Percentiles rank a stretch among this genome's conserved stretches.
phyloP scores from a whole-genome alignment of 2,113 vertebrate genomes.

The Pollachius pollachius region DNA sequence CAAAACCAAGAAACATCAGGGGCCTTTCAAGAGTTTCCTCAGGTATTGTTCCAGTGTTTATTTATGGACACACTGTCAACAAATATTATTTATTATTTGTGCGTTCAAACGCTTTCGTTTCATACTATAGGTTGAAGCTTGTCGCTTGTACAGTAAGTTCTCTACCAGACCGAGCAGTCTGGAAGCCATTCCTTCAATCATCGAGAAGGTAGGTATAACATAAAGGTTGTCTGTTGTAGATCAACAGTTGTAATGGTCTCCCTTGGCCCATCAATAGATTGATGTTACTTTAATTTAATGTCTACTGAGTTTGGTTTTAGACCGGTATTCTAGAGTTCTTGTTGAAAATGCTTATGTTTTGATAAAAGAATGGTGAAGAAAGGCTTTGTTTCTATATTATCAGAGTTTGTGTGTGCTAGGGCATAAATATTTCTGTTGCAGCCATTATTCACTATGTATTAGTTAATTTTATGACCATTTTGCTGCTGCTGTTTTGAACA shows the following conservation, averaged over 20 bases:
- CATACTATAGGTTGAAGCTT: constrained; percentile 86
- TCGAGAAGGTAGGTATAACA: constrained; percentile 85
- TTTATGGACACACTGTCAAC: background rate
- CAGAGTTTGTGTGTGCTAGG: too few relatives aligned
- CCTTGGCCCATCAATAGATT: too few relatives aligned
- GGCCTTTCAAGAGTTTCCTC: constrained; percentile 96
- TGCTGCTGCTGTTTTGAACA: too few relatives aligned
- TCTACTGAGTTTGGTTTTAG: too few relatives aligned
- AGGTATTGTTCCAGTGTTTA: constrained; percentile 71
- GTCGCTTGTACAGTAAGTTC: constrained; percentile 91
- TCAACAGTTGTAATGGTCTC: too few relatives aligned
- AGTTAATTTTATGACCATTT: too few relatives aligned
- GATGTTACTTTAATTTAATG: background rate
- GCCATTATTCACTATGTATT: too few relatives aligned
- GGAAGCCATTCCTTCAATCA: constrained; percentile 82
- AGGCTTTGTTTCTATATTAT: too few relatives aligned
- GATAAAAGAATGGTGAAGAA: too few relatives aligned
- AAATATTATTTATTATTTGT: background rate
- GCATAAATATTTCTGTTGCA: too few relatives aligned
- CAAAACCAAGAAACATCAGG: constrained; percentile 91
- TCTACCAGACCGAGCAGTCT: constrained; percentile 86
- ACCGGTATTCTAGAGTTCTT: too few relatives aligned
- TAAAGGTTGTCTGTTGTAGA: background rate
- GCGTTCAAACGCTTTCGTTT: background rate
- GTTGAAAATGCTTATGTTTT: too few relatives aligned